Conservation (phyloP, 2,888 invertebrate genomes). For the Maniola hyperantus region DNA sequence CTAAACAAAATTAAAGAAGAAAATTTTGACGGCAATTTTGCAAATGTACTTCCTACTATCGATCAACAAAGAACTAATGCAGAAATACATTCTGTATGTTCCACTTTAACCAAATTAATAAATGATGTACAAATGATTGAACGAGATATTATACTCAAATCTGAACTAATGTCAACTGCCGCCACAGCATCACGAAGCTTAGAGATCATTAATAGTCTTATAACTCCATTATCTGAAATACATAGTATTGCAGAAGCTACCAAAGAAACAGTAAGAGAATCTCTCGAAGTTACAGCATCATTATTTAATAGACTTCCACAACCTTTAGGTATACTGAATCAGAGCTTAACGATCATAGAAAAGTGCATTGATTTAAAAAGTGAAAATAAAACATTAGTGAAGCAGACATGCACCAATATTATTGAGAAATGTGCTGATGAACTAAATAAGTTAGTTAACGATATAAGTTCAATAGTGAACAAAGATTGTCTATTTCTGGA, state of each 20-base stretch:
- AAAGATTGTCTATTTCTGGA: constrained; percentile 69
- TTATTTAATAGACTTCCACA: constrained; percentile 82
- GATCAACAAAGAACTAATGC: constrained; percentile 55
- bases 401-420: constrained; percentile 86
- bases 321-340: constrained; percentile 85
- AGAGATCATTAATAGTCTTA: constrained; percentile 84
- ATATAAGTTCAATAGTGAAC: constrained; percentile 69
- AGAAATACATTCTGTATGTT: constrained; percentile 53
- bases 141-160: constrained; percentile 85
- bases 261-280: constrained; percentile 67
- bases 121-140: constrained; percentile 84
- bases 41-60: constrained; percentile 28
- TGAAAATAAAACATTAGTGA: constrained; percentile 85
- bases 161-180: constrained; percentile 85
- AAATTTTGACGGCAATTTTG: constrained; percentile 47
- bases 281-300: constrained; percentile 69
- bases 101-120: constrained; percentile 71
- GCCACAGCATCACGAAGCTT: constrained; percentile 86
- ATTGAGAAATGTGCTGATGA: constrained; percentile 83
- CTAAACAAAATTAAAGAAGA: constrained; percentile 64
- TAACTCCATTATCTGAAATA: constrained; percentile 85
- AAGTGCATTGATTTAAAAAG: constrained; percentile 87
- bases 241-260: constrained; percentile 83
- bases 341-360: constrained; percentile 85
- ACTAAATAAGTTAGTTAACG: constrained; percentile 79